phyloP scores from a whole-genome alignment of 2,797 vertebrate genomes.

The Geotrypetes seraphini region DNA sequence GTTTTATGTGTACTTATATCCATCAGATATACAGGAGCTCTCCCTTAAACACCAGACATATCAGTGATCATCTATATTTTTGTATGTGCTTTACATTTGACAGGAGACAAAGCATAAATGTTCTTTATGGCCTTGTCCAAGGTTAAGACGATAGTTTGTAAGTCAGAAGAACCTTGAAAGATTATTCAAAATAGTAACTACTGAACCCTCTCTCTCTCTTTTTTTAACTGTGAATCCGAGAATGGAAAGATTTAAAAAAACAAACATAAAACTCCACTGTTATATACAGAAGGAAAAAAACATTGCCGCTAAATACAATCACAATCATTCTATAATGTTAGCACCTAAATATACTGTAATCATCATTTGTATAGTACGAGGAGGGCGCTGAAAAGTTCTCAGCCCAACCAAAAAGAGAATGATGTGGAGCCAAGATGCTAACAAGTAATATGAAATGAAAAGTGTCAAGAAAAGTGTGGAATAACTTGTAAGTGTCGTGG shows the following conservation, averaged over 20 bases:
- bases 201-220: not conserved
- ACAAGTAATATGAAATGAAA: too few relatives aligned
- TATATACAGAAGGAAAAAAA: slow-evolving; percentile 24
- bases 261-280: too few relatives aligned
- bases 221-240: slow-evolving; percentile 7
- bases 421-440: too few relatives aligned
- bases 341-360: too few relatives aligned
- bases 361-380: too few relatives aligned
- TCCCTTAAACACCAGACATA: not conserved
- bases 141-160: slow-evolving; percentile 1
- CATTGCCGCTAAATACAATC: too few relatives aligned
- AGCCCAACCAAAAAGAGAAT: too few relatives aligned
- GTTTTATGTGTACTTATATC: slow-evolving; percentile 1
- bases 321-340: too few relatives aligned
- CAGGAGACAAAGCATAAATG: not conserved
- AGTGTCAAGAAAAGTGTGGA: too few relatives aligned
- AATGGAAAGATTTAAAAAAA: slow-evolving; percentile 15
- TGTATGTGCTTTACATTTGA: not conserved
- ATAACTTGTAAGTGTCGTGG: too few relatives aligned
- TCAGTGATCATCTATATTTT: not conserved
- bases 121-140: slow-evolving; percentile 5
- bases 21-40: not conserved
- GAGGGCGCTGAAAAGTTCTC: too few relatives aligned
- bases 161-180: not conserved
- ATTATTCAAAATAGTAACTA: slow-evolving; percentile 20